phyloP scores from a whole-genome alignment of 2,113 vertebrate species.

The Etia nguti region DNA sequence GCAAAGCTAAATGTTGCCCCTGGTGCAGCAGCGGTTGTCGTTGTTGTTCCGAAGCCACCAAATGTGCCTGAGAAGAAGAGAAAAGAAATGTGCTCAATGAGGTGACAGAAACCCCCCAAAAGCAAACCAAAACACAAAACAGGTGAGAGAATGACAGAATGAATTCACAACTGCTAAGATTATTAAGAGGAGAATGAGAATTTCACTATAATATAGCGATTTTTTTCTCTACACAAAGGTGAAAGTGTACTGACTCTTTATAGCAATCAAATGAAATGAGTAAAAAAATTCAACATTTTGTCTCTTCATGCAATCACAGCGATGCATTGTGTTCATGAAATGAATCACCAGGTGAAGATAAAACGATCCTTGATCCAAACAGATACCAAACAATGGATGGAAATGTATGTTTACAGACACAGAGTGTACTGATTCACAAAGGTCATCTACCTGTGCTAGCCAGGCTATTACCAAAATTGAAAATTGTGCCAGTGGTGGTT shows the following conservation, averaged over 20 bases:
- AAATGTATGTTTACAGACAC: slow-evolving; percentile 35
- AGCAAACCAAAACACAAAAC: neutral
- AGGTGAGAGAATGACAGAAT: neutral
- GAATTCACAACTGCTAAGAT: neutral
- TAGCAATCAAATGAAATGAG: neutral
- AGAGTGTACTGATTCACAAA: slow-evolving; percentile 47
- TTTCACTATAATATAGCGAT: neutral
- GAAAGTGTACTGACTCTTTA: neutral
- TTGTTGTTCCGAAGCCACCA: slow-evolving; percentile 87
- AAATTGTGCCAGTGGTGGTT: slow-evolving; percentile 85
- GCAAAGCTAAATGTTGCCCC: slow-evolving; percentile 88
- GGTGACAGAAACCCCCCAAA: neutral
- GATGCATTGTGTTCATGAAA: neutral
- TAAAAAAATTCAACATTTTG: neutral
- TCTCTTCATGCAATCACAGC: slow-evolving; percentile 47
- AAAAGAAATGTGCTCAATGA: neutral
- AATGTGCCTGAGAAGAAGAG: slow-evolving; percentile 77
- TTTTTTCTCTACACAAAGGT: neutral
- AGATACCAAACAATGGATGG: slow-evolving; percentile 19
- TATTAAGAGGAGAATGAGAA: neutral
- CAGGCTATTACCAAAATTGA: slow-evolving; percentile 98
- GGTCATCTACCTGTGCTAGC: slow-evolving; percentile 91
- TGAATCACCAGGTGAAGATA: neutral
- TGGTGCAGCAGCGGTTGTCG: slow-evolving; percentile 73
- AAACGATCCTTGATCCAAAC: slow-evolving; percentile 27